Conservation (phyloP, 2,113 vertebrate genomes). For the Caracal caracal region DNA sequence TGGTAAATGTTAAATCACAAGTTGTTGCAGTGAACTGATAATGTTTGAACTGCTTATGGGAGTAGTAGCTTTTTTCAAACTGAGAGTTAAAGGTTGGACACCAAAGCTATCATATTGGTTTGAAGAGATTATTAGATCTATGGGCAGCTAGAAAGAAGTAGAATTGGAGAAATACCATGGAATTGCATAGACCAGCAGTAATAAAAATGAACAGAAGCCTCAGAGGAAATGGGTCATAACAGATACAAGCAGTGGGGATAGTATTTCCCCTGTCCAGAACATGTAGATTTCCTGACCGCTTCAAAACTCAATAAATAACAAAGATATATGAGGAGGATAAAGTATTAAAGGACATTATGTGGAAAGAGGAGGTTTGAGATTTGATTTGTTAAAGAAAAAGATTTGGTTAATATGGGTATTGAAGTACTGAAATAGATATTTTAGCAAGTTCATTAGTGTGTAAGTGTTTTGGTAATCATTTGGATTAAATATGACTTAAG, state of each 20-base stretch:
- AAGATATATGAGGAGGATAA: not conserved
- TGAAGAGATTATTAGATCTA: not conserved
- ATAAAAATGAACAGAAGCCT: not conserved
- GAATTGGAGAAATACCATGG: not conserved
- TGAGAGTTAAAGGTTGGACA: not conserved
- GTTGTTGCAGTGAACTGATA: slow-evolving; percentile 1
- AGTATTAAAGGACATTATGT: not conserved
- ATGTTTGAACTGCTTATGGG: slow-evolving; percentile 1
- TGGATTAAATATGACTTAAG: slow-evolving; percentile 20
- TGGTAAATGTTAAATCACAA: not conserved
- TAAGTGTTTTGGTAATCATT: not conserved
- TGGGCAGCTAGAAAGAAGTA: slow-evolving; percentile 3
- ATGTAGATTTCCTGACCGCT: not conserved
- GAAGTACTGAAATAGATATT: not conserved
- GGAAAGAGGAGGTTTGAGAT: not conserved
- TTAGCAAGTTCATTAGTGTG: not conserved
- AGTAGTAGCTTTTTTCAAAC: slow-evolving; percentile 13
- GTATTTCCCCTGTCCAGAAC: not conserved
- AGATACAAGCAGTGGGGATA: not conserved
- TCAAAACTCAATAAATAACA: not conserved
- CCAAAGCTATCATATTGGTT: not conserved
- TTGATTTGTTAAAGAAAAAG: slow-evolving; percentile 18
- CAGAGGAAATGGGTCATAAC: not conserved
- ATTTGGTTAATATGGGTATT: not conserved
- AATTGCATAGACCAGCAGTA: not conserved